Percentiles rank a stretch among this genome's conserved stretches.
These are phyloP conservation scores for Sesia apiformis DNA, from an alignment of 2,888 invertebrate species.

Conservation along the genomic window DNA sequence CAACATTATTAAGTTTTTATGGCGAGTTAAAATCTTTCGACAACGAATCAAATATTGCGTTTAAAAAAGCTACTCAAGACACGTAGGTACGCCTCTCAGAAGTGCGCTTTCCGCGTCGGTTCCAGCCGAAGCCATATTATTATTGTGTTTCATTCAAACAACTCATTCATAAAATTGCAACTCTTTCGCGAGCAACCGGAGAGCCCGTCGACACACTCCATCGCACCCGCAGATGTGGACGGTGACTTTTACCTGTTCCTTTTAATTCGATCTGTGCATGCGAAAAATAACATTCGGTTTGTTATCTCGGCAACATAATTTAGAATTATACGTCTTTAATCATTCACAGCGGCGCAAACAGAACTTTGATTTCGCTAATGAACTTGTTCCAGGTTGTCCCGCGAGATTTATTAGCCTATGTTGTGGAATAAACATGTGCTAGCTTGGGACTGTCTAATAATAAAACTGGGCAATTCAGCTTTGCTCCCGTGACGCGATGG, in stretches of 20 bases:
- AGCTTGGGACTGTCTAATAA: conserved; percentile 52
- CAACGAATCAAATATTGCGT: conserved; percentile 26
- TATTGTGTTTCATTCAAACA: conserved; percentile 67
- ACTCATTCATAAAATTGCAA: conserved; percentile 71
- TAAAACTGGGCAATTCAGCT: conserved; percentile 49
- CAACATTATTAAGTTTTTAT: conserved; percentile 51
- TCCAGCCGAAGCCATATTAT: conserved; percentile 37
- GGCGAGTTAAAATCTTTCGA: conserved; percentile 39
- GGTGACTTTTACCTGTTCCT: conserved; percentile 17
- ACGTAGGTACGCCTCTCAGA: conserved; percentile 32
- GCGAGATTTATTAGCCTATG: conserved; percentile 50
- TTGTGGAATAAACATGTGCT: conserved; percentile 55
- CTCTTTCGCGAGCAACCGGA: conserved; percentile 51
- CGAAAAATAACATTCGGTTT: conserved; percentile 24
- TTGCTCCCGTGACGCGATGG: conserved; percentile 41
- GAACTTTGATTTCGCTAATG: conserved; percentile 51
- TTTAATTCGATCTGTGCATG: conserved; percentile 18
- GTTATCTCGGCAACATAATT: conserved; percentile 19
- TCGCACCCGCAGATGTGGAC: conserved; percentile 39
- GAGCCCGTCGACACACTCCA: conserved; percentile 44
- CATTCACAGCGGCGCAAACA: conserved; percentile 28
- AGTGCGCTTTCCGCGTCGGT: conserved; percentile 38
- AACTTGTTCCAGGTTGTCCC: conserved; percentile 58
- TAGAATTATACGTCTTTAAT: conserved; percentile 30
- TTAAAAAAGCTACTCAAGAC: conserved; percentile 34